Evolutionary conservation across 2,888 invertebrate genomes (phyloP), one percentile per base, ranked within the genome.

Genomic region (Macaria notata): DNA sequence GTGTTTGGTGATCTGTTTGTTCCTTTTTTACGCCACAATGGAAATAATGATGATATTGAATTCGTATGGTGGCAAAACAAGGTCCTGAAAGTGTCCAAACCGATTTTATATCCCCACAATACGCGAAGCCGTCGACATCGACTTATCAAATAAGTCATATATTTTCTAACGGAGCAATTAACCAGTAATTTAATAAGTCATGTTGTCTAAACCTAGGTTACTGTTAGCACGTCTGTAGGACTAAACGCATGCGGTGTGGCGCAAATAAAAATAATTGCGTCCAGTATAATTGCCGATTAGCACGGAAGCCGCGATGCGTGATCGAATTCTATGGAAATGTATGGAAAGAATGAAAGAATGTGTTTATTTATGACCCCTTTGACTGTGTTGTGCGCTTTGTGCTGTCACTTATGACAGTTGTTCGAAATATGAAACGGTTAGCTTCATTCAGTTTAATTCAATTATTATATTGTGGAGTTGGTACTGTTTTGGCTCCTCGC

Each of bases 271-370:
- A 68, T 75, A 68, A 77, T 75, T 73, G 72, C 62, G 46, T 65
- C 38, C 57, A 63, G 57, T 82, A n/a, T n/a, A 81, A 86, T 82
- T 78, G 79, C 69, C 67, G 68, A 76, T 79, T 75, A 63, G 49
- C 75, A 74, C 73, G 73, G 70, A 69, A 71, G 48, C 54, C 54
- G 46, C 33, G 54, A 51, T 55, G 59, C 59, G 51, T 63, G 63
- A 69, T 62, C 66, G 48, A 54, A 48, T 59, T 51, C 9, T 46
- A 48, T 38, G 54, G 47, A 49, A 19, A 19, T 19, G 19, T 19
- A 19, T 19, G 19, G 19, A 19, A 19, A 19, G 19, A 36, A n/a
- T 41, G n/a, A 51, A 52, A 46, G 46, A 36, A n/a, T 41, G 6
- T 36, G 31, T 48, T 49, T 53, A 47, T 58, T 50, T 58, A 50